These are phyloP conservation scores for Tachina fera DNA, from an alignment of 2,888 invertebrate species.

Conservation along the genomic window DNA sequence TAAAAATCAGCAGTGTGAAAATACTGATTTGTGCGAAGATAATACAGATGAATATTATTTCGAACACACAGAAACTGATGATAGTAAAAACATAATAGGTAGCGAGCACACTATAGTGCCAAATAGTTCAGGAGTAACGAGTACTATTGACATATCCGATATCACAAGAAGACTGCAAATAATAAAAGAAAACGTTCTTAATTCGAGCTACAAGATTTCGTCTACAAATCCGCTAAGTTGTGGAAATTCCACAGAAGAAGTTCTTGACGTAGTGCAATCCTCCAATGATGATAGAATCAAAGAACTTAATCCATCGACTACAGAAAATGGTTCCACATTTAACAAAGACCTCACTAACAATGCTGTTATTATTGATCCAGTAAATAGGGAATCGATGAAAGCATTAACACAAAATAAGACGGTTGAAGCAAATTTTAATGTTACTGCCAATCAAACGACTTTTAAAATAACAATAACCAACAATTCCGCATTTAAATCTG, in stretches of 20 bases:
- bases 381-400: neutral
- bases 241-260: neutral
- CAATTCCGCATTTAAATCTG: neutral
- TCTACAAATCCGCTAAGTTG: neutral
- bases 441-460: constrained; percentile 23
- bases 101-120: neutral
- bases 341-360: neutral
- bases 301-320: neutral
- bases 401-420: constrained; percentile 2
- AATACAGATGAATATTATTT: neutral
- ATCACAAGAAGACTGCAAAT: constrained; percentile 60
- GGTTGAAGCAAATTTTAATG: constrained; percentile 47
- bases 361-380: neutral
- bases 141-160: constrained; percentile 46
- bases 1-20: constrained; percentile 20
- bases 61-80: neutral
- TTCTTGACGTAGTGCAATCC: neutral
- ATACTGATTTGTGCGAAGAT: neutral
- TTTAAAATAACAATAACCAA: constrained; percentile 57
- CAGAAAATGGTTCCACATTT: neutral
- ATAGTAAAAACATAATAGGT: neutral
- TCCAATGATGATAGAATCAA: neutral
- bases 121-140: constrained; percentile 11
- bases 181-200: constrained; percentile 63
- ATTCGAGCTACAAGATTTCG: neutral